phyloP scores from a whole-genome alignment of 2,797 vertebrate genomes.

The Nyctibius grandis region DNA sequence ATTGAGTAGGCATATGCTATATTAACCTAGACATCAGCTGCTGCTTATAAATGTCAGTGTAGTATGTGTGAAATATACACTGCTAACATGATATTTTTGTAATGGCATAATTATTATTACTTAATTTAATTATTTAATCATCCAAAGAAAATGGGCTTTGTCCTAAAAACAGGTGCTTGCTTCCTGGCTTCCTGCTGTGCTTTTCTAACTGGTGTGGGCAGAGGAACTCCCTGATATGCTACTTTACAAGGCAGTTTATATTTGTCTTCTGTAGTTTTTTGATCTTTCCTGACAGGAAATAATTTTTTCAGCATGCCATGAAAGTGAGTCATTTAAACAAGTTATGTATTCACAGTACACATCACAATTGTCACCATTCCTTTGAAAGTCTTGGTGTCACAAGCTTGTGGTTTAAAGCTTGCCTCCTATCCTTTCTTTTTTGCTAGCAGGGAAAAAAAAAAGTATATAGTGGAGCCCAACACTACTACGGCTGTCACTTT shows the following conservation, averaged over 20 bases:
- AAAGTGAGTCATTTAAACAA: constrained; percentile 62
- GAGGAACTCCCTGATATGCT: neutral
- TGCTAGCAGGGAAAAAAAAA: neutral
- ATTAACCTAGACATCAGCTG: neutral
- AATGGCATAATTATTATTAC: neutral
- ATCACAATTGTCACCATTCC: constrained; percentile 15
- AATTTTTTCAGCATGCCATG: constrained; percentile 47
- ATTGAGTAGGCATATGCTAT: neutral
- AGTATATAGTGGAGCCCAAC: neutral
- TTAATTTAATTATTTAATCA: constrained; percentile 24
- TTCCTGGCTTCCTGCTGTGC: neutral
- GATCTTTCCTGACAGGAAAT: constrained; percentile 60
- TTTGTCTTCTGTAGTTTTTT: constrained; percentile 57
- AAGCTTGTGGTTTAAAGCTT: constrained; percentile 48
- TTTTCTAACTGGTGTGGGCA: neutral
- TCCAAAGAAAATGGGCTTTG: neutral
- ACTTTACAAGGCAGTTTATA: constrained; percentile 7
- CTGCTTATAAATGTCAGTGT: neutral
- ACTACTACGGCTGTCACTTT: neutral
- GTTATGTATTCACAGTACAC: constrained; percentile 20
- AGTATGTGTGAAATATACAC: neutral
- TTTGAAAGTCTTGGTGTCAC: constrained; percentile 51
- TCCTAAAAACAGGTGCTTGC: neutral
- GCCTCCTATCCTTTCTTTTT: constrained; percentile 38
- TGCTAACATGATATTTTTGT: neutral